phyloP scores from a whole-genome alignment of 2,888 invertebrate species.

The Nycteola revayana region DNA sequence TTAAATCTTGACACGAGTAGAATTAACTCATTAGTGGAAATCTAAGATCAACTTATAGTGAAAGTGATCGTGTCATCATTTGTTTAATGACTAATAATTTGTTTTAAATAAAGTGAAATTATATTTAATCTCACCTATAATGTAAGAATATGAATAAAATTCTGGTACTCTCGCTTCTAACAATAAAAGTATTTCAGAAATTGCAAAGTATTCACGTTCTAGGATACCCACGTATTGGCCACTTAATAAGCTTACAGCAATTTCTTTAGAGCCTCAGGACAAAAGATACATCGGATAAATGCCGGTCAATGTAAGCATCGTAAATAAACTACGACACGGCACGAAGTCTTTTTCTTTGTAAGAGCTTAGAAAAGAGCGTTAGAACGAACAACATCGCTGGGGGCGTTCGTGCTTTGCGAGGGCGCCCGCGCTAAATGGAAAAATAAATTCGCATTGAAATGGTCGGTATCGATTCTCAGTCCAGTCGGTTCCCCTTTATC shows the following conservation, averaged over 20 bases:
- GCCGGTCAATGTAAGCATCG: slow-evolving; percentile 54
- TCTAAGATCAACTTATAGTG: slow-evolving; percentile 35
- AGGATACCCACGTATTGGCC: no score
- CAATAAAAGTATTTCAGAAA: no score
- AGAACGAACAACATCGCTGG: slow-evolving; percentile 64
- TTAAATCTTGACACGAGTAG: slow-evolving; percentile 23
- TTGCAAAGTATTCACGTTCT: no score
- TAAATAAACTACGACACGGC: slow-evolving; percentile 61
- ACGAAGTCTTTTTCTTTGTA: slow-evolving; percentile 55
- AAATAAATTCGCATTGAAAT: slow-evolving; percentile 70
- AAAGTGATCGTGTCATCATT: slow-evolving; percentile 18
- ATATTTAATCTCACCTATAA: no score
- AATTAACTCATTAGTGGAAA: slow-evolving; percentile 34
- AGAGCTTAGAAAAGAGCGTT: slow-evolving; percentile 66
- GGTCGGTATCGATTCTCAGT: slow-evolving; percentile 66
- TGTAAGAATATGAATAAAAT: no score
- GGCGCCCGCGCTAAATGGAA: slow-evolving; percentile 56
- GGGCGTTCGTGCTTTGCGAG: slow-evolving; percentile 60
- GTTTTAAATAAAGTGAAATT: no score
- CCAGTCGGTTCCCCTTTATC: slow-evolving; percentile 73
- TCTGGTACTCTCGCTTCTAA: no score
- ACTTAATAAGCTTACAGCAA: slow-evolving; percentile 23
- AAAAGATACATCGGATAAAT: slow-evolving; percentile 55
- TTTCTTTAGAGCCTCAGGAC: slow-evolving; percentile 34
- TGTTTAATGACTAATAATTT: background rate